Evolutionary conservation across 2,888 invertebrate genomes (phyloP).

Genomic region (Pinctada fucata): DNA sequence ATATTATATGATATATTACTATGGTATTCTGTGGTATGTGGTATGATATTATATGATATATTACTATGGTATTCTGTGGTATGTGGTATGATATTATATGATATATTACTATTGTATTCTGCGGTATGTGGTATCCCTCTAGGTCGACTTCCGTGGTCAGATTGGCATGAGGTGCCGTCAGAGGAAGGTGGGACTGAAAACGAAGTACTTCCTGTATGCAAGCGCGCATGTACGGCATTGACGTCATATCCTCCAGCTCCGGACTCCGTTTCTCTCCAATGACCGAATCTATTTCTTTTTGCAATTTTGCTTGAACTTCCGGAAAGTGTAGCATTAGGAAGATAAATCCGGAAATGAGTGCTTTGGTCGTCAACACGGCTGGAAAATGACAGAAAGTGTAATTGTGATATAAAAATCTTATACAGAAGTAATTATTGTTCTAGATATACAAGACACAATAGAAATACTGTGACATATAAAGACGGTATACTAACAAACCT

Average conservation of each 20-base stretch:
- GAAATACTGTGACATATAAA: too few relatives aligned
- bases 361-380: conserved; percentile 57
- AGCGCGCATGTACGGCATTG: conserved; percentile 62
- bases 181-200: conserved; percentile 59
- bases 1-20: too few relatives aligned
- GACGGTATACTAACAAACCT: too few relatives aligned
- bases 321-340: conserved; percentile 58
- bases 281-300: conserved; percentile 58
- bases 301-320: conserved; percentile 58
- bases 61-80: too few relatives aligned
- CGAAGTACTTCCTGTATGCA: conserved; percentile 62
- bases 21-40: too few relatives aligned
- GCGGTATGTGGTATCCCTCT: conserved; percentile 52
- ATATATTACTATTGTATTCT: conserved; percentile 49
- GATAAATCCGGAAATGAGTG: conserved; percentile 53
- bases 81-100: too few relatives aligned
- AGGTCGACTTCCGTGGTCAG: conserved; percentile 45
- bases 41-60: too few relatives aligned
- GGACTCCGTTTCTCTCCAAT: conserved; percentile 56
- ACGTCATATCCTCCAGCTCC: conserved; percentile 40
- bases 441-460: too few relatives aligned
- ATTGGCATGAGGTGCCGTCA: conserved; percentile 66
- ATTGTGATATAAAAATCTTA: not conserved
- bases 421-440: not conserved
- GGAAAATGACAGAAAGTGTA: conserved; percentile 25